Base-by-base conservation (phyloP, 2,113 vertebrate species). In the Catagonus wagneri region DNA sequence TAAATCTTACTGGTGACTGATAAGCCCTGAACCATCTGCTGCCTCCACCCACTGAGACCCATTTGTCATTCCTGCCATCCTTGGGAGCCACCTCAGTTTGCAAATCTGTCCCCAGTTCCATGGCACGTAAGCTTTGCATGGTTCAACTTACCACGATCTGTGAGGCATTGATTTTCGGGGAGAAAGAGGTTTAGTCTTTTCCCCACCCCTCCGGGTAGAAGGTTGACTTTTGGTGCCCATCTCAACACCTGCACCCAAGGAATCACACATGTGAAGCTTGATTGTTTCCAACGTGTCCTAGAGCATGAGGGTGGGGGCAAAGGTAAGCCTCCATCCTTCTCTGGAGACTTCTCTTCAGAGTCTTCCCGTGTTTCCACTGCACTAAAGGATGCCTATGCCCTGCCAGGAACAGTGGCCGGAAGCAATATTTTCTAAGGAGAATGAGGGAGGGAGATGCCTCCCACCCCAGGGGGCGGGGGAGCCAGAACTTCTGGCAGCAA, bases 191-290 rank as follows among this genome's bases (percentile, higher is more conserved):
- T 63, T 54, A 5, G 16, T 58, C 44, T 68, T 80, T 29, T 10
- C 11, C 34, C 19, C 1, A 14, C 23, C 50, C 8, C n/a, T 75
- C 23, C 61, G 68, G 36, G 4, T 32, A n/a, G 52, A 54, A 61
- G 4, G 25, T 6, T 7, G 23, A 27, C 10, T 36, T 71, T 52
- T 36, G 8, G 52, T n/a, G 39, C 29, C 12, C 20, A 1, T 11
- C 71, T 83, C 29, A 72, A 23, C 27, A 29, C 60, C 32, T 60
- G 56, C 22, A 11, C n/a, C 14, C 25, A 44, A 29, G 89, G 50
- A 39, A 17, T 19, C 0, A 1, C 39, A 29, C 2, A 4, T 0
- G 1, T 12, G 60, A 20, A 63, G 25, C 1, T 44, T 17, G 32
- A 19, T 39, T 90, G 65, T 76, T 44, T 27, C 60, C 29, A 14